Evolutionary conservation across 2,888 invertebrate species (phyloP), one percentile per base, ranked within the genome.

Genomic region (Caenorhabditis doughertyi): DNA sequence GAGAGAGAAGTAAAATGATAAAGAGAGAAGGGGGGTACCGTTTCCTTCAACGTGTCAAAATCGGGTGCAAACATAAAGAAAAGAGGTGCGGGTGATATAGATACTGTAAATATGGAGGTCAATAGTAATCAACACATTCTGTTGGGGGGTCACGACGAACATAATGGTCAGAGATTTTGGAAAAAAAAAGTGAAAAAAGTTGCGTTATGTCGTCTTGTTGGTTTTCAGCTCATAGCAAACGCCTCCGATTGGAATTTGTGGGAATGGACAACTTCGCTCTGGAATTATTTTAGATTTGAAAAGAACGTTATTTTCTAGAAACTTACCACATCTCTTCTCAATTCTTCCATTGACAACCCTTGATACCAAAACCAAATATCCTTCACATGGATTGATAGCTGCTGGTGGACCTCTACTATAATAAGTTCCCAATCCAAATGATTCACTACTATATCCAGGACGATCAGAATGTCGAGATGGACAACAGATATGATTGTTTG

Each of bases 231-330:
- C 86, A 72, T 88, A 87, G 71, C 89, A 89, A 2, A 89, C 84
- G 3, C 89, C 89, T 16, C 88, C 89, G 29, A 89, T 85, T 29
- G 89, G 84, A 42, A 87, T 80, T 77, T 87, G 82, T 9, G 83
- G 84, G 72, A 81, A 85, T 13, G 89, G 89, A 67, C 89, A 89
- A 42, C 83, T 84, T 81, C 85, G 68, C 79, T 89, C 88, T 88
- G 77, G 47, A 87, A 87, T 27, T n/a, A 64, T 27, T 16, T 39
- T 42, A n/a, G 32, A 47, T 56, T n/a, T n/a, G n/a, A n/a, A n/a
- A n/a, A n/a, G n/a, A n/a, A n/a, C n/a, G n/a, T n/a, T 32, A 7
- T 29, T 27, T 29, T n/a, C 21, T 21, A 0, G 16, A 29, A 53
- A 79, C 84, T 79, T 21, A 88, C 88, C 88, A 71, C 88, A 88